Evolutionary conservation across 2,113 vertebrate species (phyloP).

Genomic region (Epinephelus moara): DNA sequence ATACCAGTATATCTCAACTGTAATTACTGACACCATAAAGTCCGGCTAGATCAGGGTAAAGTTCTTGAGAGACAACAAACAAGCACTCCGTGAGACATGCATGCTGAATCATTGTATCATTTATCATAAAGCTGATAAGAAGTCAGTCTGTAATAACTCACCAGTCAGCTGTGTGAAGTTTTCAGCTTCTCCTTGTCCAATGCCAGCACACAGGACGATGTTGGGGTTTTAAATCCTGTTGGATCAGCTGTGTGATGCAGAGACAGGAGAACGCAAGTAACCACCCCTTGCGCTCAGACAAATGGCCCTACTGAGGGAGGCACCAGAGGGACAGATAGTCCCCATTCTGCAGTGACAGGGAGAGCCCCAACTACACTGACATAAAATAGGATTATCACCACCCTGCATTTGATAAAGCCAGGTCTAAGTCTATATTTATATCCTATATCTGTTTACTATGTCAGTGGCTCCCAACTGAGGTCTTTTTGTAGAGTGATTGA

Average conservation of each 20-base stretch:
- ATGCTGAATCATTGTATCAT: background rate
- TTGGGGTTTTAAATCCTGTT: constrained; percentile 38
- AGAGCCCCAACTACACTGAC: background rate
- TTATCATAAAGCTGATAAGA: background rate
- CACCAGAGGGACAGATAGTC: background rate
- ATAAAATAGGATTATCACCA: background rate
- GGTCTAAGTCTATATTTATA: background rate
- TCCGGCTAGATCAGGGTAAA: background rate
- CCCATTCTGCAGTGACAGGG: constrained; percentile 27
- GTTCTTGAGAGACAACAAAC: background rate
- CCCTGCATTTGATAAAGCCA: background rate
- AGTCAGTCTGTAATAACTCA: constrained; percentile 33
- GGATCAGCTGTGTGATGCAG: constrained; percentile 21
- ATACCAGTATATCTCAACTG: background rate
- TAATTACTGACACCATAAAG: background rate
- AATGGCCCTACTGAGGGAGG: constrained; percentile 45
- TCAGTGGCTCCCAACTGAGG: background rate
- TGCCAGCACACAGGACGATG: background rate
- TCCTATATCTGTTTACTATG: background rate
- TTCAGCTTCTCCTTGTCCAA: background rate
- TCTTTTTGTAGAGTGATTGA: background rate
- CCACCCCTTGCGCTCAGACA: background rate
- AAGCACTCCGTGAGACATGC: background rate
- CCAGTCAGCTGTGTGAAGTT: constrained; percentile 21
- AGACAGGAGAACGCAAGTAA: constrained; percentile 69